These are phyloP conservation scores for Lagorchestes hirsutus DNA, from an alignment of 2,797 vertebrate species.

Conservation along the genomic window DNA sequence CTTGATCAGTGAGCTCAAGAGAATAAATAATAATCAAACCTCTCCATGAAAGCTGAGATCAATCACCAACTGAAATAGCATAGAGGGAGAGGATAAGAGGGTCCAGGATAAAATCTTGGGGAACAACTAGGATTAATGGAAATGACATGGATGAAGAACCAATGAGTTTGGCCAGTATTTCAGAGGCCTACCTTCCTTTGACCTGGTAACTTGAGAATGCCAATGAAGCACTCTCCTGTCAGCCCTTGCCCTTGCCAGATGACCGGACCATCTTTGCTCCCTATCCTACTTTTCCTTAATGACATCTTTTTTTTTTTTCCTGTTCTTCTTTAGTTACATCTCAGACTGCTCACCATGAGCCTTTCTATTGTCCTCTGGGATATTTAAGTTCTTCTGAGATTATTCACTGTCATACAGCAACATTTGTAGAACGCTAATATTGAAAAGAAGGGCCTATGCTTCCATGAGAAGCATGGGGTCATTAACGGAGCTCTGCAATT, in stretches of 20 bases:
- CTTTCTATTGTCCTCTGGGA: not conserved
- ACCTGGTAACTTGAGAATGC: not conserved
- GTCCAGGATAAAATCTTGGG: not conserved
- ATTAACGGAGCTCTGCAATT: not conserved
- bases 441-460: not conserved
- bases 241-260: not conserved
- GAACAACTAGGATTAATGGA: too few species aligned
- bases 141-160: not conserved
- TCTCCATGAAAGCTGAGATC: not conserved
- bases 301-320: not conserved
- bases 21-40: not conserved
- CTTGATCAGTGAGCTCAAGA: not conserved
- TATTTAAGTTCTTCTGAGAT: not conserved
- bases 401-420: not conserved
- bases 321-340: not conserved
- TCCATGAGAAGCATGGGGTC: not conserved
- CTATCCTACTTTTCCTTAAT: not conserved
- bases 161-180: not conserved
- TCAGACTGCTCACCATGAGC: not conserved
- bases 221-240: not conserved
- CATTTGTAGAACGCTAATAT: not conserved
- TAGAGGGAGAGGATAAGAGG: not conserved
- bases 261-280: not conserved
- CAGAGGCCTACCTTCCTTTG: not conserved
- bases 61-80: not conserved